These are phyloP conservation scores for Amaurobius ferox DNA, from an alignment of 2,888 invertebrate species.

Conservation along the genomic window DNA sequence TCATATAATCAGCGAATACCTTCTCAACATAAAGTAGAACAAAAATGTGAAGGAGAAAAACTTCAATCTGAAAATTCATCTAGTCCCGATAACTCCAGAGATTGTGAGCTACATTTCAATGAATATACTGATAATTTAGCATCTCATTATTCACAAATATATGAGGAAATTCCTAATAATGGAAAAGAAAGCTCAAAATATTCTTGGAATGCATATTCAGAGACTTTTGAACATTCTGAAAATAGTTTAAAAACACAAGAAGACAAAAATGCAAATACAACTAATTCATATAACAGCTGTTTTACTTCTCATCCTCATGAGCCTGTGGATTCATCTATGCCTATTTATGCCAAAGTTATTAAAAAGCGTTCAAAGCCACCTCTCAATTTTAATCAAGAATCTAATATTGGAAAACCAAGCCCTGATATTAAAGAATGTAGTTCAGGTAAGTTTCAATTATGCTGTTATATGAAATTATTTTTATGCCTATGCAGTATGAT, in stretches of 20 bases:
- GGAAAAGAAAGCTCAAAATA: constrained; percentile 27
- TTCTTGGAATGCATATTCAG: constrained; percentile 20
- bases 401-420: not conserved
- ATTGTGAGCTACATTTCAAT: constrained; percentile 7
- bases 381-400: constrained; percentile 33
- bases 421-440: constrained; percentile 28
- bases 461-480: too few species aligned
- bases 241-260: constrained; percentile 37
- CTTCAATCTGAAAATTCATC: constrained; percentile 24
- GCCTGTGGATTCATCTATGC: constrained; percentile 50
- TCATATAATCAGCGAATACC: constrained; percentile 5
- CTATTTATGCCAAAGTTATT: constrained; percentile 67
- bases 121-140: constrained; percentile 26
- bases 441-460: constrained; percentile 27
- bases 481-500: too few species aligned
- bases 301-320: constrained; percentile 13
- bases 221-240: constrained; percentile 30
- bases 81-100: constrained; percentile 12
- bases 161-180: constrained; percentile 61
- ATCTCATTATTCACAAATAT: constrained; percentile 53
- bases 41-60: constrained; percentile 22
- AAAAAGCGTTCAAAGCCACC: constrained; percentile 59
- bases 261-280: constrained; percentile 58
- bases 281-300: constrained; percentile 31
- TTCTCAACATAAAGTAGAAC: constrained; percentile 19